A percentile compares a stretch with the other conserved stretches of the same genome.
These are phyloP conservation scores for Zonotrichia leucophrys DNA, from an alignment of 2,113 vertebrate species.

Conservation along the genomic window DNA sequence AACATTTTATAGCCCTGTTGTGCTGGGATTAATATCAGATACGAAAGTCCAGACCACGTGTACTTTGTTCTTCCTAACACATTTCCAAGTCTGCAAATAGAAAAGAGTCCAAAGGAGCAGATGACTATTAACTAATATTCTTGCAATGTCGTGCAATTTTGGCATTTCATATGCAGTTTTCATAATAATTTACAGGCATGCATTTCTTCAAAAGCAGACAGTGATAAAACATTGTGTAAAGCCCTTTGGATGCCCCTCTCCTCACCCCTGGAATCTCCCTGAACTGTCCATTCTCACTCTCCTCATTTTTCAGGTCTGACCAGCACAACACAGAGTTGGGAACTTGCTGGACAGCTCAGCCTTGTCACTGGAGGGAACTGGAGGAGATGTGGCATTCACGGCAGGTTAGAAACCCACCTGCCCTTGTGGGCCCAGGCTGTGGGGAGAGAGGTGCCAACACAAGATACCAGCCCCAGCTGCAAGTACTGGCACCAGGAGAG, in stretches of 20 bases:
- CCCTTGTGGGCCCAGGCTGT: background rate
- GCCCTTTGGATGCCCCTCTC: background rate
- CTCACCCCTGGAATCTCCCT: background rate
- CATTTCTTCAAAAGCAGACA: background rate
- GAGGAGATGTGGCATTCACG: background rate
- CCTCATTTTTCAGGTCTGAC: background rate
- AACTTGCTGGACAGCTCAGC: background rate
- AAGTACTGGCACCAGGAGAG: background rate
- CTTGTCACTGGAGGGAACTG: background rate
- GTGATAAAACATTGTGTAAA: background rate
- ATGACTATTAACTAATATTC: conserved; percentile 23
- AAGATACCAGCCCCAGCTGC: background rate
- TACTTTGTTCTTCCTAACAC: conserved; percentile 6
- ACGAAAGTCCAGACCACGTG: background rate
- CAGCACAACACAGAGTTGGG: accelerated
- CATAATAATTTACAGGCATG: background rate
- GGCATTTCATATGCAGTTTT: background rate
- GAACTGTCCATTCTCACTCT: background rate
- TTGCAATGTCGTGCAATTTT: background rate
- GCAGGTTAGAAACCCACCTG: background rate
- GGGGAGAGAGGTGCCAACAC: background rate
- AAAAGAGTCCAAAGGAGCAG: background rate
- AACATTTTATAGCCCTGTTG: conserved; percentile 58
- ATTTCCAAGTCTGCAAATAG: background rate
- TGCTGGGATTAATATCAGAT: conserved; percentile 54